phyloP scores from a whole-genome alignment of 2,888 invertebrate species.

The Apotomis turbidana region DNA sequence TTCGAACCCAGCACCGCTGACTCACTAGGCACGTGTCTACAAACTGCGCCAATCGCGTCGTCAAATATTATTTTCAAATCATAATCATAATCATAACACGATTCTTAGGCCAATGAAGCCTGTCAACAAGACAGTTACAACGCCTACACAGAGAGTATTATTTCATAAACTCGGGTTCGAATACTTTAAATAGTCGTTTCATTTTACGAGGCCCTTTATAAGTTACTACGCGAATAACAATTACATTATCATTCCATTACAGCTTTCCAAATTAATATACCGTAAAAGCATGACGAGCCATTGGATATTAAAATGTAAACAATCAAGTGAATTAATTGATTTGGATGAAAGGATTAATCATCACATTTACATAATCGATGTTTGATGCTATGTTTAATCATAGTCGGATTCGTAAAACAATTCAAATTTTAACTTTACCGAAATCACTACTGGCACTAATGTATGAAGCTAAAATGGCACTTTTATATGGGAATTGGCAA shows the following conservation, averaged over 20 bases:
- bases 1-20: too few relatives aligned
- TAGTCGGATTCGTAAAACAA: background rate
- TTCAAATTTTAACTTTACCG: background rate
- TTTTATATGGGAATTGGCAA: background rate
- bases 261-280: constrained; percentile 30
- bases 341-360: background rate
- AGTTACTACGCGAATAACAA: constrained; percentile 35
- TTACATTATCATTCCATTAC: constrained; percentile 41
- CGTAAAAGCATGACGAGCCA: background rate
- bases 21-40: too few relatives aligned
- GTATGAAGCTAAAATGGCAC: background rate
- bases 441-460: background rate
- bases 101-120: background rate
- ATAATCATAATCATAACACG: too few relatives aligned
- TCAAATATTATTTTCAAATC: too few relatives aligned
- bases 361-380: background rate
- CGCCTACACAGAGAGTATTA: constrained; percentile 1
- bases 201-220: constrained; percentile 15
- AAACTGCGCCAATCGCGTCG: too few relatives aligned
- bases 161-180: constrained; percentile 15
- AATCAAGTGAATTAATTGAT: constrained; percentile 1
- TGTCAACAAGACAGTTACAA: constrained; percentile 19
- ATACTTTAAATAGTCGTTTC: constrained; percentile 17
- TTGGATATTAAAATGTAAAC: background rate
- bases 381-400: background rate